These are phyloP conservation scores for Sarcophaga peregrina DNA, from an alignment of 1,140 invertebrate species.

Conservation along the genomic window DNA sequence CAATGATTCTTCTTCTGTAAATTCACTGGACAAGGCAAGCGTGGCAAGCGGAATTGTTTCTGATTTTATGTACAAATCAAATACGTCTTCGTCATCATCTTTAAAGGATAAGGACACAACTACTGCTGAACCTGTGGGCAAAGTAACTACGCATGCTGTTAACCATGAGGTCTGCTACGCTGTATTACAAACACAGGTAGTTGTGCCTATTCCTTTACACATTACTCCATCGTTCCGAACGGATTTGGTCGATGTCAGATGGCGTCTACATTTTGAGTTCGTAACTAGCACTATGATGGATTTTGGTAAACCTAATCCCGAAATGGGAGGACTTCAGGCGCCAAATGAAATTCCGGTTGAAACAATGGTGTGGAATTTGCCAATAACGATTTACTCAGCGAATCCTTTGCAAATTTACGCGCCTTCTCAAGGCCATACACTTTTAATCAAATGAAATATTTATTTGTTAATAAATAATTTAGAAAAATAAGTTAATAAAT, in stretches of 20 bases:
- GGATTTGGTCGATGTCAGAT: constrained; percentile 82
- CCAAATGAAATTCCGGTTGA: constrained; percentile 89
- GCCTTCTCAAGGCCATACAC: constrained; percentile 57
- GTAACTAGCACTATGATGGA: constrained; percentile 78
- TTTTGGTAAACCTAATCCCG: constrained; percentile 63
- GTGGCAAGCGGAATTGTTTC: constrained; percentile 58
- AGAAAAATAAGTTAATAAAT: background rate
- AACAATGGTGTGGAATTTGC: constrained; percentile 98
- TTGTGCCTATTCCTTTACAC: constrained; percentile 92
- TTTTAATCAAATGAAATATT: constrained; percentile 54
- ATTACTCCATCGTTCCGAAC: constrained; percentile 93
- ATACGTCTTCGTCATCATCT: constrained; percentile 68
- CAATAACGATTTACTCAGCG: constrained; percentile 91
- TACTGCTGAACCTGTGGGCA: constrained; percentile 65
- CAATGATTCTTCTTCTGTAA: constrained; percentile 60
- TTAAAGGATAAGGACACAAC: constrained; percentile 43
- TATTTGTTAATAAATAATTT: background rate
- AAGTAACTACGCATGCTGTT: constrained; percentile 80
- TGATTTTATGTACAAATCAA: constrained; percentile 65
- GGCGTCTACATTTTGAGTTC: constrained; percentile 97
- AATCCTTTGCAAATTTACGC: constrained; percentile 80
- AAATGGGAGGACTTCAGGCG: constrained; percentile 79
- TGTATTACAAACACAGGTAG: constrained; percentile 87
- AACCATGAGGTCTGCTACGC: constrained; percentile 93
- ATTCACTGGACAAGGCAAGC: constrained; percentile 64